These are phyloP conservation scores for Punctoribates punctum DNA, from an alignment of 2,888 invertebrate species.

Conservation along the genomic window DNA sequence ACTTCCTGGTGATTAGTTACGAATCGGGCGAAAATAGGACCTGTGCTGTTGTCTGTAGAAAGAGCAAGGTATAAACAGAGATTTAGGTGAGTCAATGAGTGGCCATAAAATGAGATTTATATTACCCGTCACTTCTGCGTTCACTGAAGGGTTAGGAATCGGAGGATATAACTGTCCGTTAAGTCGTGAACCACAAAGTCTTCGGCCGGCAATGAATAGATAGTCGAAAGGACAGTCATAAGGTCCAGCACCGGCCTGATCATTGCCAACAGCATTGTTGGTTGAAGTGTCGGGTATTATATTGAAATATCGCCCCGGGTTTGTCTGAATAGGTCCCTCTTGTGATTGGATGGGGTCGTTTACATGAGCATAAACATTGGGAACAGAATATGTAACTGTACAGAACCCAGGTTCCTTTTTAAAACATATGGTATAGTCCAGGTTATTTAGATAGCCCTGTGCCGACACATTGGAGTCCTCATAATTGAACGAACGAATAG, in stretches of 20 bases:
- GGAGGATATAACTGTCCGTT: conserved; percentile 43
- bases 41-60: conserved; percentile 46
- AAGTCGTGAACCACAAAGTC: conserved; percentile 47
- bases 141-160: conserved; percentile 42
- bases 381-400: conserved; percentile 59
- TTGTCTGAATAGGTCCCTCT: background rate
- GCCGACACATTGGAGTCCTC: conserved; percentile 54
- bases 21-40: conserved; percentile 47
- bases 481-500: conserved; percentile 77
- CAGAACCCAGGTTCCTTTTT: conserved; percentile 81
- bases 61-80: too few species aligned
- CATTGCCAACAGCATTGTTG: conserved; percentile 31
- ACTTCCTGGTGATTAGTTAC: conserved; percentile 45
- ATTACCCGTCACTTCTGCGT: conserved; percentile 46
- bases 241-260: conserved; percentile 45
- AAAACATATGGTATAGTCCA: conserved; percentile 81
- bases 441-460: conserved; percentile 52
- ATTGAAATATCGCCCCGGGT: conserved; percentile 38
- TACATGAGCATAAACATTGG: conserved; percentile 2
- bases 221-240: conserved; percentile 46
- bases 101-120: too few species aligned
- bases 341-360: conserved; percentile 17
- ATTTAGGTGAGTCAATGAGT: too few species aligned
- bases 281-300: conserved; percentile 34
- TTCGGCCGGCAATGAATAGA: conserved; percentile 44